Conservation (phyloP, 2,797 vertebrate species). For the Micropoecilia bifurca region DNA sequence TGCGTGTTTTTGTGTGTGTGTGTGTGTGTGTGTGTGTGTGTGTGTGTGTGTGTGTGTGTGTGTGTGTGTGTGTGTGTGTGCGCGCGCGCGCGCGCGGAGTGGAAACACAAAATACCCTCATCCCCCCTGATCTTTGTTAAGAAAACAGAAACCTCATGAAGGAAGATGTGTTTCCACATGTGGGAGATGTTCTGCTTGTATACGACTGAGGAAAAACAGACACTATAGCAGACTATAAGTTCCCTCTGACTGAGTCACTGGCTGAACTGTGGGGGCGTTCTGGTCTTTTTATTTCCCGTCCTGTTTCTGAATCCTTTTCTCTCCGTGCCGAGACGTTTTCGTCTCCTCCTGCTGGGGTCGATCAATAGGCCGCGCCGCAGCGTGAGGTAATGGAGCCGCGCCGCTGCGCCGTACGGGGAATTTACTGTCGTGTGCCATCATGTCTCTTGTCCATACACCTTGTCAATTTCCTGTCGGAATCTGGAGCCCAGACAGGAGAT, state of each 20-base stretch:
- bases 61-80: too few species aligned
- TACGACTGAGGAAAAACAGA: constrained; percentile 48
- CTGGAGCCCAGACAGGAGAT: constrained; percentile 41
- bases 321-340: constrained; percentile 5
- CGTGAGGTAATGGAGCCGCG: constrained; percentile 29
- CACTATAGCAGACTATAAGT: constrained; percentile 37
- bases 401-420: constrained; percentile 2
- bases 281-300: constrained; percentile 28
- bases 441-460: constrained; percentile 8
- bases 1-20: background rate
- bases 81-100: too few species aligned
- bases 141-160: constrained; percentile 5
- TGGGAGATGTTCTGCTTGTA: background rate
- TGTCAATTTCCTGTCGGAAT: constrained; percentile 46
- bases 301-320: constrained; percentile 11
- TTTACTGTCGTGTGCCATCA: constrained; percentile 37
- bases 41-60: too few species aligned
- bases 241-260: constrained; percentile 30
- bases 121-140: background rate
- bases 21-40: too few species aligned
- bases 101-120: background rate
- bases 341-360: constrained; percentile 14
- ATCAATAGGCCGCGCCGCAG: constrained; percentile 7
- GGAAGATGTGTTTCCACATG: background rate
- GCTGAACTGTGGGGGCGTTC: constrained; percentile 30